Base-by-base conservation (phyloP, 2,888 invertebrate species). In the Blastobasis adustella region DNA sequence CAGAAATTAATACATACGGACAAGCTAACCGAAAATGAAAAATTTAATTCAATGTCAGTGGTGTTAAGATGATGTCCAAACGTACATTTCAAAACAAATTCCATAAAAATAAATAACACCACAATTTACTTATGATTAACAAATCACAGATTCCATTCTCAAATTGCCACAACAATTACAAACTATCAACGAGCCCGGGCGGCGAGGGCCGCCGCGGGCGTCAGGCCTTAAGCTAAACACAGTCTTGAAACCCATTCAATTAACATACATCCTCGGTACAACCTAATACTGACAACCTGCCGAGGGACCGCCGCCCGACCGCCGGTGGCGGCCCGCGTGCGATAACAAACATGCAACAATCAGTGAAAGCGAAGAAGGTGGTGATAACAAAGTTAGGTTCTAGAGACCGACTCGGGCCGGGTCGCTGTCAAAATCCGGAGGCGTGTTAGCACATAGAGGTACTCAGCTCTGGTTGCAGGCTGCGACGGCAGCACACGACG, bases 111-210 rank as follows among this genome's bases (percentile, higher is more conserved):
- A 79, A 80, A 79, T 73, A 71, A 78, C 70, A 72, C 69, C 68
- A 66, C 53, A 46, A 41, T 38, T 23, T 59, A 69, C 80, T 81
- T 82, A 84, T 66, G 73, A 69, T 71, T 76, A 82, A 79, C 79
- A 71, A 86, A 88, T 88, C 87, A 88, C 87, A 88, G 86, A 84
- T 84, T 82, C 70, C 78, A 68, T 71, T 78, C 69, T 60, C 74
- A 67, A 82, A 79, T 79, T 78, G 75, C 73, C 76, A 67, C 64
- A 58, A 66, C 62, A 70, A 69, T 38, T 50, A 53, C 48, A 40
- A 51, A 7, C 53, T 54, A 56, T 42, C 7, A 8, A 45, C 51
- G 7, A 6, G 40, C 40, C 9, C 40, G 7, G 9, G 2, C 40
- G 40, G 40, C 40, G 40, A 1, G 40, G 9, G 47, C 10, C 37